These are phyloP conservation scores for Herpetotheres cachinnans DNA, from an alignment of 2,113 vertebrate genomes.

Conservation along the genomic window DNA sequence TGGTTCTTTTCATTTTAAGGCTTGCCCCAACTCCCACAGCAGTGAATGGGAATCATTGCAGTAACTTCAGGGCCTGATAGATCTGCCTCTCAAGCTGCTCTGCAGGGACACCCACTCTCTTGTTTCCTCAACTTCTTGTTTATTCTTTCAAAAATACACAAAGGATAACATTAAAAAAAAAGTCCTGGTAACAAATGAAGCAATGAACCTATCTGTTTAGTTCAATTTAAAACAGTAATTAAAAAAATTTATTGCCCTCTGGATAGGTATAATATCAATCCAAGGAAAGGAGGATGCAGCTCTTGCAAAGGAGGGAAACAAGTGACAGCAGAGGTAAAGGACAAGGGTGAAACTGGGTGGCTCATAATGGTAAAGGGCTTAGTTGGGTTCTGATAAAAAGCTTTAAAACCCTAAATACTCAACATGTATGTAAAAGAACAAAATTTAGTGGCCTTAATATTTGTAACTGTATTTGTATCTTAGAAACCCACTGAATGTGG, in stretches of 20 bases:
- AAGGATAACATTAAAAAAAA: not conserved
- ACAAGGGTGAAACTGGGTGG: not conserved
- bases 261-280: not conserved
- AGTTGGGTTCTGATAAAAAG: not conserved
- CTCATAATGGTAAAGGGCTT: not conserved
- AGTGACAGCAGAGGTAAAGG: not conserved
- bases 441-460: not conserved
- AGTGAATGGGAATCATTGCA: not conserved
- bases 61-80: not conserved
- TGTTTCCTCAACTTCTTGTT: not conserved
- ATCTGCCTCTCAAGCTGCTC: not conserved
- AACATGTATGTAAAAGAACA: not conserved
- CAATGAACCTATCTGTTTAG: not conserved
- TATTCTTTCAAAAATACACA: not conserved
- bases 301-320: not conserved
- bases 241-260: not conserved
- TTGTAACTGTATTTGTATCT: not conserved
- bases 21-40: not conserved
- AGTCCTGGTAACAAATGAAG: not conserved
- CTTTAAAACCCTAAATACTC: not conserved
- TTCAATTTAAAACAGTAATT: not conserved
- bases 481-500: not conserved
- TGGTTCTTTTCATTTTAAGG: not conserved
- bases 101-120: not conserved
- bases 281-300: not conserved